Evolutionary conservation across 2,797 vertebrate species (phyloP).

Genomic region (Pterois miles): DNA sequence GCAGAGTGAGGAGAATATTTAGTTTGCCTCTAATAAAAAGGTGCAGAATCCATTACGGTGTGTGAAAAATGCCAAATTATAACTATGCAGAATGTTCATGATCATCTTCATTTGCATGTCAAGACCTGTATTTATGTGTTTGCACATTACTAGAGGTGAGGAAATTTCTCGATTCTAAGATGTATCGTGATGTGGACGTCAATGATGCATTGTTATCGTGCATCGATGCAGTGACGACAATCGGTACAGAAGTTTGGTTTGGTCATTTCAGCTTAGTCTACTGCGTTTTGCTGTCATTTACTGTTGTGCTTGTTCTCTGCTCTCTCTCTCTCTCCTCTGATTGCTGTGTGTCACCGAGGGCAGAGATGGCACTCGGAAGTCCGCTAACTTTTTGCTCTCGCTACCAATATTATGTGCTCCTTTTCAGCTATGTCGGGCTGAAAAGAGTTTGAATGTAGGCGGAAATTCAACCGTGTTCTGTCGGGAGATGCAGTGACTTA

Average conservation of each 20-base stretch:
- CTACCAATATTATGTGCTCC: not conserved
- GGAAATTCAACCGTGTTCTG: too few species aligned
- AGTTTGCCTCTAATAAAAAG: constrained; percentile 17
- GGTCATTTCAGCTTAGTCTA: not conserved
- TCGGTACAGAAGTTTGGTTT: not conserved
- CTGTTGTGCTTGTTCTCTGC: not conserved
- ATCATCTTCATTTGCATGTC: constrained; percentile 62
- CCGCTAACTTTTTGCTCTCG: not conserved
- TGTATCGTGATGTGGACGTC: not conserved
- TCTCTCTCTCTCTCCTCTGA: not conserved
- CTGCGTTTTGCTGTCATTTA: not conserved
- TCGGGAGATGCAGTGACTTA: too few species aligned
- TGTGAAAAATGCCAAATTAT: constrained; percentile 28
- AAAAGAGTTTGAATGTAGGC: too few species aligned
- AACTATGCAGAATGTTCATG: constrained; percentile 39
- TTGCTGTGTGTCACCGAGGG: not conserved
- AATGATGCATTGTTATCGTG: too few species aligned
- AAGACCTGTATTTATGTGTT: constrained; percentile 53
- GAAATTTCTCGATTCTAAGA: not conserved
- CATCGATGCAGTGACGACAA: not conserved
- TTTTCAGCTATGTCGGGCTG: too few species aligned
- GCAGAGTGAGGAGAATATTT: constrained; percentile 2
- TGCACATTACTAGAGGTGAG: constrained; percentile 1
- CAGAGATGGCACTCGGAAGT: not conserved
- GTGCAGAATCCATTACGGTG: constrained; percentile 26